Percentiles rank a stretch among this genome's conserved stretches.
Conservation (phyloP, 2,797 vertebrate species). For the Schizothorax lantsangensis region DNA sequence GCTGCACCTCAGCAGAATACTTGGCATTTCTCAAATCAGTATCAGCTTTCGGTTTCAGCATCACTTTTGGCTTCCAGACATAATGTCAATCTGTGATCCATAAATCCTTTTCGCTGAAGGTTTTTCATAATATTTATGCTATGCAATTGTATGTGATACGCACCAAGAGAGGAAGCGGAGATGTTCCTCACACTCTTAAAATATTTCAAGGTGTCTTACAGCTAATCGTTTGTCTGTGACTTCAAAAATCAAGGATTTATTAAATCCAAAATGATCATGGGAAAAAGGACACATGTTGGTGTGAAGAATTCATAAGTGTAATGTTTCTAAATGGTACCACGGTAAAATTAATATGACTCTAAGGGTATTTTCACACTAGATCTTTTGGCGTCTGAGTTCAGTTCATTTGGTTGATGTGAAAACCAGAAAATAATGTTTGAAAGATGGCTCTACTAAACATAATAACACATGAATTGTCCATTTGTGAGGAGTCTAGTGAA, state of each 20-base stretch:
- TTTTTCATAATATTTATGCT: slow-evolving; percentile 54
- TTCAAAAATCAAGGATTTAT: slow-evolving; percentile 30
- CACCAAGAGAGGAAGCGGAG: slow-evolving; percentile 33
- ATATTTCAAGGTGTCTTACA: slow-evolving; percentile 46
- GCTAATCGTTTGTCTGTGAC: slow-evolving; percentile 27
- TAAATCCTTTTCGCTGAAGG: slow-evolving; percentile 47
- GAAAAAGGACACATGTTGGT: slow-evolving; percentile 29
- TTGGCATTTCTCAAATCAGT: slow-evolving; percentile 75
- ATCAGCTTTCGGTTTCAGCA: slow-evolving; percentile 67
- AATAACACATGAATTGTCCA: neutral
- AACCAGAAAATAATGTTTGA: slow-evolving; percentile 13
- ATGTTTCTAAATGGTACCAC: slow-evolving; percentile 4
- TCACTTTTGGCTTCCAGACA: slow-evolving; percentile 47
- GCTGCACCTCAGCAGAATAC: slow-evolving; percentile 69
- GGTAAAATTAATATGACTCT: neutral
- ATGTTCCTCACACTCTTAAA: slow-evolving; percentile 47
- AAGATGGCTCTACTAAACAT: slow-evolving; percentile 5
- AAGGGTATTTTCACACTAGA: slow-evolving; percentile 2
- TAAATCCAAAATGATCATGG: slow-evolving; percentile 26
- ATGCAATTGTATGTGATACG: slow-evolving; percentile 32
- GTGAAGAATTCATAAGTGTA: slow-evolving; percentile 29
- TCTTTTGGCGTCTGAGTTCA: neutral
- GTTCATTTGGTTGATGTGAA: slow-evolving; percentile 22
- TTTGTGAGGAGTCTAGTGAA: slow-evolving; percentile 1
- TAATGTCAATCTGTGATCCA: slow-evolving; percentile 34